These are phyloP conservation scores for Napeogenes sylphis DNA, from an alignment of 2,888 invertebrate species.

Conservation along the genomic window DNA sequence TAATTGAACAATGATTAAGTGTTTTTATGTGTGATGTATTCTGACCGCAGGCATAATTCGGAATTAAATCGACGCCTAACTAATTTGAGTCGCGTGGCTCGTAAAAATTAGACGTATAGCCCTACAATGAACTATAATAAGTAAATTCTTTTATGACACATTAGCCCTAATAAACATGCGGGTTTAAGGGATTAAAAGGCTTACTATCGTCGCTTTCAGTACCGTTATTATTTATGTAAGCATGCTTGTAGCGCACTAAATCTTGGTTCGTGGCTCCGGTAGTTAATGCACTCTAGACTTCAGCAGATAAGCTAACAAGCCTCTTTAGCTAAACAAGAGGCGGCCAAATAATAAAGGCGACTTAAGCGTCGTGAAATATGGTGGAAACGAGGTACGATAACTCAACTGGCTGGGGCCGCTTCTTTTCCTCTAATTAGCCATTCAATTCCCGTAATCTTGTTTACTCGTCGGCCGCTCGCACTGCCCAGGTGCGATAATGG, in stretches of 20 bases:
- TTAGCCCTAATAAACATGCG: conserved; percentile 34
- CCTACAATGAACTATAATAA: conserved; percentile 40
- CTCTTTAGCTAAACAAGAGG: conserved; percentile 72
- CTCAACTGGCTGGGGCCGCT: conserved; percentile 63
- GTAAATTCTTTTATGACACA: conserved; percentile 33
- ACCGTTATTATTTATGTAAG: conserved; percentile 15
- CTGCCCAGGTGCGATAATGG: conserved; percentile 78
- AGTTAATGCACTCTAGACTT: conserved; percentile 67
- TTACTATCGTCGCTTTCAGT: conserved; percentile 9
- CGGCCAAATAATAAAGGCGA: conserved; percentile 70
- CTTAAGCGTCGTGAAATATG: conserved; percentile 74
- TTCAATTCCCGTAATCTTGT: conserved; percentile 78
- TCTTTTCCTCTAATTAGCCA: conserved; percentile 77
- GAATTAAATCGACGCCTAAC: conserved; percentile 52
- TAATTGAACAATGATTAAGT: conserved; percentile 74
- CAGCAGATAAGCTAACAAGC: conserved; percentile 71
- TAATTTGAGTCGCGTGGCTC: conserved; percentile 52
- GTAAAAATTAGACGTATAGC: conserved; percentile 40
- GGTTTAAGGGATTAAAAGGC: conserved; percentile 25
- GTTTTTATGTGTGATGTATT: conserved; percentile 49
- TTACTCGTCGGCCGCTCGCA: conserved; percentile 68
- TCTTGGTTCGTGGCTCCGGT: conserved; percentile 20
- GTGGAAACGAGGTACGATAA: conserved; percentile 69
- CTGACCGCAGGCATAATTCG: conserved; percentile 44
- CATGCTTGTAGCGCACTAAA: conserved; percentile 25